Evolutionary conservation across 2,888 invertebrate species (phyloP).

Genomic region (Eledone cirrhosa): DNA sequence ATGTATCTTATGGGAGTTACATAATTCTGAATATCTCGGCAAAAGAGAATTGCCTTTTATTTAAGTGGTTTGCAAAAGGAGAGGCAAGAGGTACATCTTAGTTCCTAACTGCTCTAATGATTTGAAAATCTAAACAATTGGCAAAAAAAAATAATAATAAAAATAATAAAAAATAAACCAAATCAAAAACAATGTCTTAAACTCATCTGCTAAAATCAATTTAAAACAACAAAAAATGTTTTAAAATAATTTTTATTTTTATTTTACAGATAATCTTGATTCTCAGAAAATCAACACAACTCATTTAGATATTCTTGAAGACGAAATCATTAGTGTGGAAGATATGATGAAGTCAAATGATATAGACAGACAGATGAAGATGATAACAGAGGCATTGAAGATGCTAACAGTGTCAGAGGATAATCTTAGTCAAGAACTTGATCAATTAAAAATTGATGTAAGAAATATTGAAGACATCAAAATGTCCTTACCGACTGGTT

Average conservation of each 20-base stretch:
- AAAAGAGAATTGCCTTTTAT: too few relatives aligned
- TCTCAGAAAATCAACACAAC: constrained; percentile 32
- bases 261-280: not conserved
- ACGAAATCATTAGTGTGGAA: constrained; percentile 61
- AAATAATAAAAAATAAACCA: too few relatives aligned
- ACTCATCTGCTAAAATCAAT: too few relatives aligned
- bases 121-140: too few relatives aligned
- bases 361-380: constrained; percentile 54
- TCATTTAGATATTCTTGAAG: constrained; percentile 66
- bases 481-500: constrained; percentile 59
- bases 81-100: too few relatives aligned
- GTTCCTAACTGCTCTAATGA: too few relatives aligned
- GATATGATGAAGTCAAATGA: constrained; percentile 50
- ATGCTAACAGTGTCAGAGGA: constrained; percentile 46
- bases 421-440: constrained; percentile 52
- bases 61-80: too few relatives aligned
- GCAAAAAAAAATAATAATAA: too few relatives aligned
- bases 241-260: constrained; percentile 6
- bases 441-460: constrained; percentile 54
- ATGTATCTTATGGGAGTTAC: too few relatives aligned
- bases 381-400: constrained; percentile 46
- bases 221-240: too few relatives aligned
- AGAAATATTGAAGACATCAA: constrained; percentile 61
- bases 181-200: too few relatives aligned
- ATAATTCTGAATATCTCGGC: too few relatives aligned